Base-by-base conservation (phyloP, 2,888 invertebrate genomes). In the Diachrysia chrysitis region DNA sequence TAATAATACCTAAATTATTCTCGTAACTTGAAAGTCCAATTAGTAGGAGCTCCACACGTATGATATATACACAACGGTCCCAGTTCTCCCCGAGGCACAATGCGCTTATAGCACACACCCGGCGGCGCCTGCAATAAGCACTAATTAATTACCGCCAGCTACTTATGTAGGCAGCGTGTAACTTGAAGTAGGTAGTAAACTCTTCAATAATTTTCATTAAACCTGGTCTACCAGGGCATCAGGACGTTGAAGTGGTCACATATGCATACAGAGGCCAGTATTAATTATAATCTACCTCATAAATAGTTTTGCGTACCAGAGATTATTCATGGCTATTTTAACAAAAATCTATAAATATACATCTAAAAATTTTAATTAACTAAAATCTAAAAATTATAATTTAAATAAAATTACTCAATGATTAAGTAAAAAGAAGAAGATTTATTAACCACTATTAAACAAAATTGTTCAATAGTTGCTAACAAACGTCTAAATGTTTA, bases 81-180 rank as follows among this genome's bases (percentile, higher is more conserved):
- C n/a, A 42, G n/a, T n/a, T n/a, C 42, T 42, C 42, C 42, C 42
- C n/a, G 42, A n/a, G 42, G 42, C n/a, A 42, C 42, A 16, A 16
- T 37, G 16, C n/a, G 42, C 42, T n/a, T 42, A 42, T 42, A n/a
- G 3, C 42, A 6, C 16, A 42, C 42, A 42, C n/a, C 42, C 42
- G 16, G 42, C 42, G 42, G n/a, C n/a, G 42, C 42, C 42, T 42
- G 42, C 42, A 42, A n/a, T 42, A 42, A 42, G 42, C 42, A n/a
- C 42, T 42, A 42, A 42, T 42, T 42, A 42, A 42, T 42, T n/a
- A 42, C n/a, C 32, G 32, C 32, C 32, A 37, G 42, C 42, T 42
- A 42, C 42, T 42, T 42, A 42, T 6, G 42, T 42, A 42, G n/a
- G 42, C 16, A n/a, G n/a, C 32, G 32, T 42, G 7, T 42, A 37